Evolutionary conservation across 2,113 vertebrate genomes (phyloP).

Genomic region (Heloderma charlesbogerti): DNA sequence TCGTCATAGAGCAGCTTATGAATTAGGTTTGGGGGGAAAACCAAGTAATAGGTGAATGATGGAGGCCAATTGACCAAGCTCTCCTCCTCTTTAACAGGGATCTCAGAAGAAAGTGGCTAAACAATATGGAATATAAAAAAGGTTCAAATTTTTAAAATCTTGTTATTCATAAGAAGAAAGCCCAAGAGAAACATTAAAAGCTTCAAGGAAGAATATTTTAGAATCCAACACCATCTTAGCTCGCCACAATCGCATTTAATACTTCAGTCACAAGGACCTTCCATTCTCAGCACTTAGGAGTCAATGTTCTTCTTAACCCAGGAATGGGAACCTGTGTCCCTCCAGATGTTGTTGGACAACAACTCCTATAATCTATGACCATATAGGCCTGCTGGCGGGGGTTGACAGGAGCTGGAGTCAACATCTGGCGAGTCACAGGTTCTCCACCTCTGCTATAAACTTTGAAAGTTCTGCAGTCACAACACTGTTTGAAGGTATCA

Average conservation of each 20-base stretch:
- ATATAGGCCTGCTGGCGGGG: too few species aligned
- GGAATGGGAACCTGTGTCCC: too few species aligned
- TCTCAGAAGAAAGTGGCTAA: not conserved
- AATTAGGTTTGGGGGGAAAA: not conserved
- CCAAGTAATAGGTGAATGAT: not conserved
- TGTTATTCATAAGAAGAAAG: constrained; percentile 17
- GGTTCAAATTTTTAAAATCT: constrained; percentile 7
- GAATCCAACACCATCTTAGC: not conserved
- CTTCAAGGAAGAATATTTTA: not conserved
- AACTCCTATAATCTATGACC: too few species aligned
- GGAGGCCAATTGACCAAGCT: constrained; percentile 17
- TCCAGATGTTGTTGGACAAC: too few species aligned
- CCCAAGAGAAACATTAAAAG: not conserved
- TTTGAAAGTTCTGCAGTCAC: not conserved
- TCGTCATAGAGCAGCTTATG: constrained; percentile 3
- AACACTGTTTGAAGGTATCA: not conserved
- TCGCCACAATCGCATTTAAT: not conserved
- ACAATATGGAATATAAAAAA: constrained; percentile 13
- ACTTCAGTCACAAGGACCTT: not conserved
- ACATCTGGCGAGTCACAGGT: not conserved
- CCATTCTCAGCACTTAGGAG: not conserved
- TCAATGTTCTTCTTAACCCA: not conserved
- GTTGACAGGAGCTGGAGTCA: too few species aligned
- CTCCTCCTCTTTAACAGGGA: constrained; percentile 1
- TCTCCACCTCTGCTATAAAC: not conserved